A percentile compares a stretch with the other conserved stretches of the same genome.
phyloP scores from a whole-genome alignment of 2,113 vertebrate species.

The Quiscalus mexicanus region DNA sequence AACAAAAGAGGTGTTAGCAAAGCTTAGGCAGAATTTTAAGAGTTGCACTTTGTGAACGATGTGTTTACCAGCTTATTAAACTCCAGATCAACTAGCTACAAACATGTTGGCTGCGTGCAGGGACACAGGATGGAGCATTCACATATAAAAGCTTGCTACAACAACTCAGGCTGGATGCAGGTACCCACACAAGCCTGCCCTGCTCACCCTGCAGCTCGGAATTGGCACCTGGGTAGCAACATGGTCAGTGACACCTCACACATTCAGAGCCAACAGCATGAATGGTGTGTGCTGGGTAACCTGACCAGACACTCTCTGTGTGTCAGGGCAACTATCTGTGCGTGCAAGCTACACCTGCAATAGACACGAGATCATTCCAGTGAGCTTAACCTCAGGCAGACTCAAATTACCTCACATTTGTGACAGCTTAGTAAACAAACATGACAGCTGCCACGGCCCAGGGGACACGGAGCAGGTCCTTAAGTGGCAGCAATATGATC shows the following conservation, averaged over 20 bases:
- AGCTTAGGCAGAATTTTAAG: not conserved
- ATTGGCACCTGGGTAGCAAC: not conserved
- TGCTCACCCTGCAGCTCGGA: not conserved
- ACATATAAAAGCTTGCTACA: not conserved
- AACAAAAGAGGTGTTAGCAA: not conserved
- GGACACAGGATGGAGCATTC: not conserved
- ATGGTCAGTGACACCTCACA: not conserved
- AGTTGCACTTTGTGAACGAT: accelerated
- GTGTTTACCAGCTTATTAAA: not conserved
- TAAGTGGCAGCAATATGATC: not conserved
- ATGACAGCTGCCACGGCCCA: not conserved
- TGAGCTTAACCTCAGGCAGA: not conserved
- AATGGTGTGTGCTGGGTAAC: not conserved
- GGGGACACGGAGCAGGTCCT: not conserved
- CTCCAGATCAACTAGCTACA: not conserved
- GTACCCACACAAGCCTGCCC: too few species aligned
- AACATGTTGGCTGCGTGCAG: not conserved
- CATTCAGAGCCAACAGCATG: not conserved
- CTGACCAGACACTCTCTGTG: not conserved
- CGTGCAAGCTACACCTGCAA: not conserved
- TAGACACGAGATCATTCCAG: accelerated
- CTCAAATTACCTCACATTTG: not conserved
- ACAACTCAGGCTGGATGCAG: not conserved
- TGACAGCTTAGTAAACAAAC: not conserved
- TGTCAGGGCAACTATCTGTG: not conserved